Base-by-base conservation (phyloP, 2,888 invertebrate species). In the Megamerina dolium region DNA sequence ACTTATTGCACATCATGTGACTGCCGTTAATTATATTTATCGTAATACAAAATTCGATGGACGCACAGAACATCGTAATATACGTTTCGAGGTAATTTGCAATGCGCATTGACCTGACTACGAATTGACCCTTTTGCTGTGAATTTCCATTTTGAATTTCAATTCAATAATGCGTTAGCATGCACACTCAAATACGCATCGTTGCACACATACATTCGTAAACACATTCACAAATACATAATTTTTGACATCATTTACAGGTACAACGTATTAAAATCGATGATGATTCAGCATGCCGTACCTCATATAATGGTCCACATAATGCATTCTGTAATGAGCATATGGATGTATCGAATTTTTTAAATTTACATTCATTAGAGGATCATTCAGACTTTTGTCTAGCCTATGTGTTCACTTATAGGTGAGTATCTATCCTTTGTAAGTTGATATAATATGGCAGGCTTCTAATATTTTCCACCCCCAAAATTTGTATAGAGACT, bases 301-400 rank as follows among this genome's bases (percentile, higher is more conserved):
- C 65, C 20, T 72, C 76, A 16, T 75, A 75, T 44, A 79, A 78
- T 54, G 80, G 80, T 38, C 87, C 87, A 49, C 77, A 80, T 54
- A 90, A 90, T 73, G 87, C 87, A 52, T 97, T 94, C 73, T 97
- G 96, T 69, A 80, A 88, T 73, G 89, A 90, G 64, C 96, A 97
- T 73, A 95, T 99, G 63, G 99, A 99, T 71, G 99, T 99, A 50
- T 95, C 94, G 59, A 99, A 99, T 75, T 99, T 96, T 74, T 78
- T 99, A 45, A 99, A 99, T 74, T 80, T 97, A 33, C 97, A 99
- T 73, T 97, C 97, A 10, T 77, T 96, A 52, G 87, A 89, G 44
- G 93, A 99, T 75, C 99, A 99, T 70, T 91, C 96, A 63, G 91
- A 91, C 72, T 99, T 97, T 75, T 99, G 99, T 68, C 80, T 99